Base-by-base conservation (phyloP, 2,113 vertebrate genomes). In the Gallinago media region DNA sequence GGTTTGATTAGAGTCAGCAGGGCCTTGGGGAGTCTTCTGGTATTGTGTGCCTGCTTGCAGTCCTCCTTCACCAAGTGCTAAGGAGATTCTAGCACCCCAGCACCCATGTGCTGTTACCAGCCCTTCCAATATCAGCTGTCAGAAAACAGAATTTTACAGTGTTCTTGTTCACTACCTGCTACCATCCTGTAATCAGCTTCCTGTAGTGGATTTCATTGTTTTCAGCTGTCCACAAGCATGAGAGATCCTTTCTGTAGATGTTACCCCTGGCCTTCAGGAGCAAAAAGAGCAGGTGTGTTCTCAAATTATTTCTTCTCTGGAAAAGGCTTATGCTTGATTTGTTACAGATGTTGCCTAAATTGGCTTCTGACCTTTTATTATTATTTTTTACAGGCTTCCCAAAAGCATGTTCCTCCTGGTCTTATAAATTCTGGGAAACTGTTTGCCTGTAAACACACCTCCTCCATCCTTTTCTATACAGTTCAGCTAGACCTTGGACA, bases 251-350 rank as follows among this genome's bases (percentile, higher is more conserved):
- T 63, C 71, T 88, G 77, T 32, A 59, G 66, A 47, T 76, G 34
- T 83, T 70, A 31, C 25, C 47, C 25, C 46, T 67, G 58, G 34
- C 36, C 44, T 16, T 55, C 25, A 32, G 50, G 76, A 89, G n/a
- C n/a, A 73, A 88, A 89, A 96, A 3, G 47, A 79, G 22, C 63
- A 92, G 34, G 63, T 46, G 34, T 11, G 20, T 73, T 88, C 63
- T 90, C 82, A 75, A 61, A 79, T 79, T 3, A 79, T 94, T 91
- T 85, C 40, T 93, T 93, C 55, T 94, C 16, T 63, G 84, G 55
- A 77, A 83, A 55, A 59, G 47, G 42, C 75, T 93, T 44, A 38
- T 50, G n/a, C 78, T 90, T 9, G 5, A 76, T 87, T 92, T 90
- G 55, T 79, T 76, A 73, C 46, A 92, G 84, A 59, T 89, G 79